phyloP scores from a whole-genome alignment of 2,888 invertebrate genomes.

The Andrena minutula region DNA sequence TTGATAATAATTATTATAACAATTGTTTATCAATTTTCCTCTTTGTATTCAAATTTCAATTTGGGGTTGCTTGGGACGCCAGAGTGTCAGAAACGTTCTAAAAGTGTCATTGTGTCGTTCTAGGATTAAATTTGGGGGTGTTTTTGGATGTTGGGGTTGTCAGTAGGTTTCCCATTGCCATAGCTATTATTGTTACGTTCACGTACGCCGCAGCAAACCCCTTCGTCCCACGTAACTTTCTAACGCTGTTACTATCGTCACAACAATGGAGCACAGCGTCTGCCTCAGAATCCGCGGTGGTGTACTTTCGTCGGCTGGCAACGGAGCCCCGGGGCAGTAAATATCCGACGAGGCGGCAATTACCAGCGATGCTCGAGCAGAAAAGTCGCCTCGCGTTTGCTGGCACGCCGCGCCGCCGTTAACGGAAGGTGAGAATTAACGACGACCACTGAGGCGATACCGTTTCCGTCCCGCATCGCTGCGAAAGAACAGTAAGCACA shows the following conservation, averaged over 20 bases:
- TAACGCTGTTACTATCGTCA: background rate
- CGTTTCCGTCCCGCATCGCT: conserved; percentile 73
- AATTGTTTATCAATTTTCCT: too few relatives aligned
- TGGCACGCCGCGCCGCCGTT: conserved; percentile 50
- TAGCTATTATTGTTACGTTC: too few relatives aligned
- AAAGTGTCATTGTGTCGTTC: too few relatives aligned
- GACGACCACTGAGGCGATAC: conserved; percentile 68
- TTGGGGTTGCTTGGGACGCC: too few relatives aligned
- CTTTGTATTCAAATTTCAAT: too few relatives aligned
- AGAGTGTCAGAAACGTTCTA: too few relatives aligned
- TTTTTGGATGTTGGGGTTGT: too few relatives aligned
- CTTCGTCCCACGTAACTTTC: too few relatives aligned
- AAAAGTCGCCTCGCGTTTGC: conserved; percentile 58
- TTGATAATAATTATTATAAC: too few relatives aligned
- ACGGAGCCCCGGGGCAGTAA: conserved; percentile 13
- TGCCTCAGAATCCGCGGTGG: background rate
- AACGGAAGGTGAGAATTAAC: conserved; percentile 74
- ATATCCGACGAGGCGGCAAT: conserved; percentile 53
- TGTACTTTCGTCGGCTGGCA: background rate
- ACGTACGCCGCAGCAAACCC: too few relatives aligned
- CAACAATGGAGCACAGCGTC: background rate
- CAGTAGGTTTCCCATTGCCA: too few relatives aligned
- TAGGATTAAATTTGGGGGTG: too few relatives aligned
- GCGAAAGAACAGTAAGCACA: conserved; percentile 69
- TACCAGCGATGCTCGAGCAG: conserved; percentile 62